Base-by-base conservation (phyloP, 37 sponge, comb jelly and placozoan species). In the Spongilla lacustris region DNA sequence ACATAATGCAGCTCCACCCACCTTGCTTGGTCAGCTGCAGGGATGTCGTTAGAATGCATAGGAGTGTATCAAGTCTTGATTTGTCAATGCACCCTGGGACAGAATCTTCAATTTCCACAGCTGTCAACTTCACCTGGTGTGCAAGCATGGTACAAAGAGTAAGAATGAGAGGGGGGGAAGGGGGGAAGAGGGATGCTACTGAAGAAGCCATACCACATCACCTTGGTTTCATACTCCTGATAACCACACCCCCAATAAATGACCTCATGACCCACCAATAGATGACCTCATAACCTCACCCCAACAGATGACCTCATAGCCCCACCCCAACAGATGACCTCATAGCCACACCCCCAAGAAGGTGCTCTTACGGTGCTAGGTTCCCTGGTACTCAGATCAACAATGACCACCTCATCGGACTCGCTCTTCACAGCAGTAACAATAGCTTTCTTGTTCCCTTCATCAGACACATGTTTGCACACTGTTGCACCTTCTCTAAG, bases 41-140 rank as follows among this genome's bases (percentile, higher is more conserved):
- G 58, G 79, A 78, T 5, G 34, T 3, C 9, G 77, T 83, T 14
- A 89, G 77, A 4, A 89, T 81, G 75, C 75, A 38, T 1, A 89
- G 26, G 49, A 89, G 80, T 14, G 66, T 31, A 0, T 13, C 36
- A 24, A 89, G 74, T 76, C 50, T 74, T 0, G 80, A 79, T 0
- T 13, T 25, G 36, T 66, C 72, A 19, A 79, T 75, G 35, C 90
- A 89, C 14, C 85, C 90, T 68, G 33, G 30, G 34, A 85, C 49
- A n/a, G 74, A 38, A 41, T 89, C 90, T 35, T 89, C 77, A 5
- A 89, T 69, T 36, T 85, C 81, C 27, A 74, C 78, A 11, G 79
- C 80, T 14, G 81, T 79, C 32, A 84, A 66, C 68, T 84, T 90
- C 34, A 79, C 68, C 89, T 89, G 41, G n/a, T n/a, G n/a, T n/a